Base-by-base conservation (phyloP, 2,888 invertebrate genomes). In the Clusia tigrina region DNA sequence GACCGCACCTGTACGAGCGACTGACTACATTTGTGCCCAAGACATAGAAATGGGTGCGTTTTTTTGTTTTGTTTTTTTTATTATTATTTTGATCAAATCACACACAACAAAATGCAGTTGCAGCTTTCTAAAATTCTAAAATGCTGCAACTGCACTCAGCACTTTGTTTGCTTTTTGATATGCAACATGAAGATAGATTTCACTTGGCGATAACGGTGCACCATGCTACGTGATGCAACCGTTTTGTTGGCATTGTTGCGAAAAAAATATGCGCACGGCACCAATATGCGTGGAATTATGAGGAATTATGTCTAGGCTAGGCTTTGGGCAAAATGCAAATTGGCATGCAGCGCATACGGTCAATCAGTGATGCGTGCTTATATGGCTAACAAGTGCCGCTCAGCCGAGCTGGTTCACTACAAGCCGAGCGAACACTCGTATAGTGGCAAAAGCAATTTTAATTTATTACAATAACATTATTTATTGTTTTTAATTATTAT, bases 261-360 rank as follows among this genome's bases (percentile, higher is more conserved):
- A 55, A 55, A 52, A 37, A 48, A 12, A 38, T 53, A 52, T 52
- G n/a, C 56, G 5, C 25, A 51, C 24, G 63, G 46, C 48, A 64
- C 26, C 67, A 66, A 64, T 67, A 68, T 65, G 65, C 63, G 61
- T 69, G 66, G 68, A 72, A 76, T 78, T 74, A 76, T 77, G 77
- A 75, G 66, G 69, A 74, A 72, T 77, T 73, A 68, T 74, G 68
- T 68, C 63, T 71, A 69, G 69, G 74, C 77, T 73, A 72, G 71
- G 69, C 52, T 18, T 48, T 22, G 48, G 15, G 3, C 48, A 48
- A 48, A 48, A 48, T 48, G 48, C 48, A 48, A 48, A 48, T 48
- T 48, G 2, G 42, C 42, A 42, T 42, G 42, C 42, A 42, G n/a
- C 32, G 56, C 70, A 64, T 63, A 71, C 67, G 69, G 71, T 69